These are phyloP conservation scores for Elmis aenea DNA, from an alignment of 2,888 invertebrate genomes.

Conservation along the genomic window DNA sequence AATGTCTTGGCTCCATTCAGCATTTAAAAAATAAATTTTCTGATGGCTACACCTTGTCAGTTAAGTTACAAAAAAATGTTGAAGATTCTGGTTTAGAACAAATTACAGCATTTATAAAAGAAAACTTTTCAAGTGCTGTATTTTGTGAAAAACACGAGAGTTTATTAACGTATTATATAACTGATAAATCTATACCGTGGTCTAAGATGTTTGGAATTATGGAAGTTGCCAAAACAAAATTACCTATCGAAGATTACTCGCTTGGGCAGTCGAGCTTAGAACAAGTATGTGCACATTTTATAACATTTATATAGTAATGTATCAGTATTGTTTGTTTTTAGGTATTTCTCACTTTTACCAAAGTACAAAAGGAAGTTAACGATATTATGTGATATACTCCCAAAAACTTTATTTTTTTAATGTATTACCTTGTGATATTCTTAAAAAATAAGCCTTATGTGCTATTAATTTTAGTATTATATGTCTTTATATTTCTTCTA, in stretches of 20 bases:
- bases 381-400: too few relatives aligned
- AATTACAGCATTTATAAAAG: slow-evolving; percentile 33
- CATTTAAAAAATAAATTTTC: slow-evolving; percentile 77
- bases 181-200: slow-evolving; percentile 59
- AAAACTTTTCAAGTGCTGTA: slow-evolving; percentile 34
- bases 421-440: too few relatives aligned
- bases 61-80: slow-evolving; percentile 42
- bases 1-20: slow-evolving; percentile 75
- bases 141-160: slow-evolving; percentile 68
- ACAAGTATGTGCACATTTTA: slow-evolving; percentile 47
- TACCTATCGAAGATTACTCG: slow-evolving; percentile 71
- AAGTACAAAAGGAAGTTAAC: slow-evolving; percentile 45
- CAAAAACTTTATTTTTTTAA: too few relatives aligned
- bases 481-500: too few relatives aligned
- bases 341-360: slow-evolving; percentile 66
- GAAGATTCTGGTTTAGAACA: slow-evolving; percentile 3
- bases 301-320: neutral
- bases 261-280: slow-evolving; percentile 79
- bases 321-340: slow-evolving; percentile 18
- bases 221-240: slow-evolving; percentile 50
- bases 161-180: slow-evolving; percentile 66
- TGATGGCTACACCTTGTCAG: slow-evolving; percentile 49
- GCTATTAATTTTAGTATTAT: too few relatives aligned
- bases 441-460: too few relatives aligned
- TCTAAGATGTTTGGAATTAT: slow-evolving; percentile 70